Evolutionary conservation across 2,797 vertebrate species (phyloP).

Genomic region (Acipenser transmontanus): DNA sequence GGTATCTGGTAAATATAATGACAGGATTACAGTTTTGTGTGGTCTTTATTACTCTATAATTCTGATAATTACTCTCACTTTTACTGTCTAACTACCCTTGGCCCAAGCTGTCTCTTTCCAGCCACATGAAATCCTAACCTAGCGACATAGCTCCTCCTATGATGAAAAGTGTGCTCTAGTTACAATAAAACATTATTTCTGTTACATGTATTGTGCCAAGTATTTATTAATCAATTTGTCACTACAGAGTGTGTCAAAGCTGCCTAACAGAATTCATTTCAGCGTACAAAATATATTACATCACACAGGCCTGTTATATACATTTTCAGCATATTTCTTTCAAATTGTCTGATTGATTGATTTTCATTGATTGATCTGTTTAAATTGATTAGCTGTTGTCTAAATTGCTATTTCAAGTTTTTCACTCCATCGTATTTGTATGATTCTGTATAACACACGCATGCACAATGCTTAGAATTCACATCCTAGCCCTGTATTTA

Average conservation of each 20-base stretch:
- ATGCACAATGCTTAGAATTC: too few species aligned
- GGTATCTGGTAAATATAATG: slow-evolving; percentile 11
- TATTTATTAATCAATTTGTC: slow-evolving; percentile 9
- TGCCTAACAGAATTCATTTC: not conserved
- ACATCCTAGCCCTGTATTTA: too few species aligned
- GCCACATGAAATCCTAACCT: slow-evolving; percentile 36
- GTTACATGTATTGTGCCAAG: slow-evolving; percentile 26
- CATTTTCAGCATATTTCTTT: not conserved
- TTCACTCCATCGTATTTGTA: too few species aligned
- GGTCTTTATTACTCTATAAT: slow-evolving; percentile 35
- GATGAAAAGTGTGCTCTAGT: slow-evolving; percentile 48
- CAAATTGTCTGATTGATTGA: not conserved
- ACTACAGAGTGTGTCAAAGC: not conserved
- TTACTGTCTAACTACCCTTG: slow-evolving; percentile 8
- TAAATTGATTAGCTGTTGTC: too few species aligned
- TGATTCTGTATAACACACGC: too few species aligned
- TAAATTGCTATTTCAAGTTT: too few species aligned
- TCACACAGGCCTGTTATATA: not conserved
- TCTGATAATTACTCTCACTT: slow-evolving; percentile 28
- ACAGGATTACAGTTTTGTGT: slow-evolving; percentile 35
- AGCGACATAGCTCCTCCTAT: slow-evolving; percentile 35
- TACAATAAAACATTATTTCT: slow-evolving; percentile 30
- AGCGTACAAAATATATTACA: not conserved
- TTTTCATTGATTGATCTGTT: not conserved
- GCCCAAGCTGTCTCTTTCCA: slow-evolving; percentile 13